A percentile compares a stretch with the other conserved stretches of the same genome.
Conservation (phyloP, 2,113 vertebrate genomes). For the Helogale parvula region DNA sequence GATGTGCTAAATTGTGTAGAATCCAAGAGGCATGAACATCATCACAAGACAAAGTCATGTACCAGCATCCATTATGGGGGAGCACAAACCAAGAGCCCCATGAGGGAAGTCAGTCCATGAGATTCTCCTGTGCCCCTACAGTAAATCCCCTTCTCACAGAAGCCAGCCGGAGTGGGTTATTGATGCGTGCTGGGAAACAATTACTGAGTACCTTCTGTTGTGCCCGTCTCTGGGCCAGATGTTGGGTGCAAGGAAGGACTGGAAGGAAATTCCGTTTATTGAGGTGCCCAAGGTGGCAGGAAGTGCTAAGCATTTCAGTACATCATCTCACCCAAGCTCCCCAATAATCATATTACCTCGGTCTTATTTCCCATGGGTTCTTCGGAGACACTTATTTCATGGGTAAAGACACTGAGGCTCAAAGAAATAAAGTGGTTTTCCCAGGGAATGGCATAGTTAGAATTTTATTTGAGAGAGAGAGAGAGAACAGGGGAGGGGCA, state of each 20-base stretch:
- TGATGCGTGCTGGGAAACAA: background rate
- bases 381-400: background rate
- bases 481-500: no score
- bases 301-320: background rate
- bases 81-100: background rate
- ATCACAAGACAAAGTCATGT: background rate
- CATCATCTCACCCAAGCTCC: background rate
- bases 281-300: background rate
- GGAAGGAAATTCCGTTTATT: background rate
- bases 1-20: background rate
- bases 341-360: background rate
- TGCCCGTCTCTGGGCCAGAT: background rate
- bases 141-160: background rate
- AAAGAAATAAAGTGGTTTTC: background rate
- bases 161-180: background rate
- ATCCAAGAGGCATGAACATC: background rate
- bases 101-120: background rate
- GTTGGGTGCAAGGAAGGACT: background rate
- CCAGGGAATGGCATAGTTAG: background rate
- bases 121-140: background rate
- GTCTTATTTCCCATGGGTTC: background rate
- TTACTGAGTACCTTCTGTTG: background rate
- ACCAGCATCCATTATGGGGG: background rate
- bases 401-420: background rate
- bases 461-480: constrained; percentile 3